A percentile compares a stretch with the other conserved stretches of the same genome.
These are phyloP conservation scores for Pogonognathellus flavescens DNA, from an alignment of 1,140 invertebrate genomes.

Conservation along the genomic window DNA sequence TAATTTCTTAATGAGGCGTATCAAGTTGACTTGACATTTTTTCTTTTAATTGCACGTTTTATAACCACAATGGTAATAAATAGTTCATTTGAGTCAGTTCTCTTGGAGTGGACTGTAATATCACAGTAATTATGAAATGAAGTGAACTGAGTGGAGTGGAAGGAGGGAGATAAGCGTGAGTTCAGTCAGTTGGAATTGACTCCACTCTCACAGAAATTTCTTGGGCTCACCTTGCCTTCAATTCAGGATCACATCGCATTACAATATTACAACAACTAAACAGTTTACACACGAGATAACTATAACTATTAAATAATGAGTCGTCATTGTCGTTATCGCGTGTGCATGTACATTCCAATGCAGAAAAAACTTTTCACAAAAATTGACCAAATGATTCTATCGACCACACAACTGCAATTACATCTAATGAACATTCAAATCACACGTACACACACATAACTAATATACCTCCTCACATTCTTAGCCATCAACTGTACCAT, in stretches of 20 bases:
- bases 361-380: no score
- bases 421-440: no score
- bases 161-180: constrained; percentile 1
- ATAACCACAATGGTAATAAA: background rate
- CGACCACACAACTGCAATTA: no score
- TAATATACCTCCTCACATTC: no score
- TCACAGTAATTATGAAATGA: constrained; percentile 19
- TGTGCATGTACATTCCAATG: background rate
- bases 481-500: no score
- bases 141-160: background rate
- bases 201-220: background rate
- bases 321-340: constrained; percentile 11
- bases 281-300: background rate
- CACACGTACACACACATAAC: no score
- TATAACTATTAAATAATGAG: constrained; percentile 40
- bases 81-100: background rate
- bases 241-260: constrained; percentile 16
- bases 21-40: constrained; percentile 19
- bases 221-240: constrained; percentile 6
- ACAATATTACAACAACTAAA: background rate
- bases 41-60: constrained; percentile 26
- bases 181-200: background rate
- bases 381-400: no score
- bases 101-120: constrained; percentile 1
- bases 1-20: constrained; percentile 21